phyloP scores from a whole-genome alignment of 2,113 vertebrate species.

The Mormyrus iriodes region DNA sequence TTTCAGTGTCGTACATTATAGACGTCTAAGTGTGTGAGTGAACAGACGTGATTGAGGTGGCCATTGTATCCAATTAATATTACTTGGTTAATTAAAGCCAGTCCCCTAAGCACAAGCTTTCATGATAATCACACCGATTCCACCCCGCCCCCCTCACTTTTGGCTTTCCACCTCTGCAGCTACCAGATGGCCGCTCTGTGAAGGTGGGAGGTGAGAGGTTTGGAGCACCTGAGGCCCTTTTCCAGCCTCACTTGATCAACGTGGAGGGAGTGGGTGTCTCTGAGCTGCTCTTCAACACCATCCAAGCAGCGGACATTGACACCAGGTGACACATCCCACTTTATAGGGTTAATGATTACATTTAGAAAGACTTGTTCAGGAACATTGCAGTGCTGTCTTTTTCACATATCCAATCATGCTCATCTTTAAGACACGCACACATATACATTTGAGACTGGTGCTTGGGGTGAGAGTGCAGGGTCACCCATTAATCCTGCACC shows the following conservation, averaged over 20 bases:
- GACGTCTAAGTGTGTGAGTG: neutral
- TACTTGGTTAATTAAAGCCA: neutral
- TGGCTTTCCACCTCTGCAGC: neutral
- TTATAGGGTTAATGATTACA: neutral
- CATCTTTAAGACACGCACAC: neutral
- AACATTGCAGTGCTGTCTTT: neutral
- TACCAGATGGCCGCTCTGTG: constrained; percentile 40
- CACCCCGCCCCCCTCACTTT: neutral
- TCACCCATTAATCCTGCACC: neutral
- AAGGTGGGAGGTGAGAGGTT: constrained; percentile 46
- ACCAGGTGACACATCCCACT: constrained; percentile 28
- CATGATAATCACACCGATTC: neutral
- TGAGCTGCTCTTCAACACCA: constrained; percentile 83
- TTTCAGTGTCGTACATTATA: neutral
- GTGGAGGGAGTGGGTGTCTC: constrained; percentile 82
- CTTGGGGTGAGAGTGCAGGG: neutral
- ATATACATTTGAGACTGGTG: neutral
- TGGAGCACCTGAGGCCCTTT: constrained; percentile 40
- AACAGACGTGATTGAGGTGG: neutral
- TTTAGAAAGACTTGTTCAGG: neutral
- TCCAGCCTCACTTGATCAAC: constrained; percentile 84
- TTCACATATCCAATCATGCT: neutral
- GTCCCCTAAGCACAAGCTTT: neutral
- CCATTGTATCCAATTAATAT: neutral
- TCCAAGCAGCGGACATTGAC: constrained; percentile 65